Evolutionary conservation across 2,888 invertebrate genomes (phyloP), one percentile per base, ranked within the genome.

Genomic region (Drosophila tripunctata): DNA sequence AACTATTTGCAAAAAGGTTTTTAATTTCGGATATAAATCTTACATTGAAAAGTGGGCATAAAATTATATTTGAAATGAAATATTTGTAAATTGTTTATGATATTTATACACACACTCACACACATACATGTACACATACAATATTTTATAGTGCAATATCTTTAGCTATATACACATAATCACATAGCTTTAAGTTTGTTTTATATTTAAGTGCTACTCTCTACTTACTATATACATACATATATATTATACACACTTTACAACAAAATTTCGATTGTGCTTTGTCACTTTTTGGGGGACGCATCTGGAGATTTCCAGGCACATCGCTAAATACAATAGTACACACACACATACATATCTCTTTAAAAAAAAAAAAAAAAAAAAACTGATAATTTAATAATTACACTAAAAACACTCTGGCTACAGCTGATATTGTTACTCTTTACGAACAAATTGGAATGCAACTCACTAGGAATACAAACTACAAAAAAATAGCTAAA

Each of bases 141-240:
- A 44, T 58, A 58, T 43, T 76, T 61, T 63, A 62, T 81, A 87
- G 87, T 81, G 88, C 86, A 81, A 87, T 87, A 87, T n/a, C 76
- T 47, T 78, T 85, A 81, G 79, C 67, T 78, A 48, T 64, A 76
- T 58, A 63, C 41, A 24, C 71, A 24, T 14, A 56, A 70, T 41
- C 19, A 55, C 40, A 54, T 81, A 87, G 63, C 22, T 51, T 48
- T 85, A 87, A 71, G 85, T 67, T 87, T 85, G 67, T 78, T 74
- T 87, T 64, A 74, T 33, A 38, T 51, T 57, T 73, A 73, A 73
- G 58, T 51, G 40, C 67, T 48, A 61, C 48, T 60, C 67, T 56
- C 44, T 36, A 17, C 15, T 35, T 4, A 6, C 10, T n/a, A 22
- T 14, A 33, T 33, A 52, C 56, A 54, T 50, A 45, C 10, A 50